Conservation (phyloP, 2,797 vertebrate species). For the Cyprinodon diabolis region DNA sequence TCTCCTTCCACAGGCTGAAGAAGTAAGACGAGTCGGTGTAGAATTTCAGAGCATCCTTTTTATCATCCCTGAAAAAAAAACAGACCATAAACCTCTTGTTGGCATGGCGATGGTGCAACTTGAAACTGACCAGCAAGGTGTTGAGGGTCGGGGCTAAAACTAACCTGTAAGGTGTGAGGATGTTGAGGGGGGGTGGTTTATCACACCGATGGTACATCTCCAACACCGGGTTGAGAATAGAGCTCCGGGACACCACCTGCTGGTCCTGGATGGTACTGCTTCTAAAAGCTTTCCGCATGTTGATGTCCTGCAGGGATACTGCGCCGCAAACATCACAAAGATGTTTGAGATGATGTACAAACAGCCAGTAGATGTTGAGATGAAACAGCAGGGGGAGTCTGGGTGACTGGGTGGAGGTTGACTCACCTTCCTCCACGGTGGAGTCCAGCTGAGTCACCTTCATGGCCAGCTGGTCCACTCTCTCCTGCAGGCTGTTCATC, state of each 20-base stretch:
- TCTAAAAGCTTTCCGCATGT: conserved; percentile 95
- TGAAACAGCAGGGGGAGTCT: no score
- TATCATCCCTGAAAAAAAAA: conserved; percentile 82
- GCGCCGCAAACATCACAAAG: conserved; percentile 4
- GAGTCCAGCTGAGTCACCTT: conserved; percentile 94
- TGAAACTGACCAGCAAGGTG: no score
- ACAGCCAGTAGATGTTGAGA: no score
- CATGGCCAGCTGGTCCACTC: conserved; percentile 90
- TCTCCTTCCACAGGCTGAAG: conserved; percentile 94
- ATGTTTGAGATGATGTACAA: no score
- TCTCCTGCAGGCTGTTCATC: conserved; percentile 92
- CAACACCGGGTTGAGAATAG: conserved; percentile 90
- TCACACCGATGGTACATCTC: conserved; percentile 93
- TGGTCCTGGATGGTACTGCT: conserved; percentile 93
- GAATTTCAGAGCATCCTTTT: conserved; percentile 91
- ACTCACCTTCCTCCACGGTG: conserved; percentile 87
- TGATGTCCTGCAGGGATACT: conserved; percentile 93
- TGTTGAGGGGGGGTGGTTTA: conserved; percentile 92
- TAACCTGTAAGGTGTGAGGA: conserved; percentile 88
- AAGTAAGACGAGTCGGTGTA: conserved; percentile 94
- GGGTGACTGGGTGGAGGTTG: no score
- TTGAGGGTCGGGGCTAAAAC: not conserved
- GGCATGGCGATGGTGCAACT: no score
- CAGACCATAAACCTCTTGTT: not conserved
- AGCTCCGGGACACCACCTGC: conserved; percentile 91